phyloP scores from a whole-genome alignment of 1,140 invertebrate genomes.

The Conopomorpha cramerella region DNA sequence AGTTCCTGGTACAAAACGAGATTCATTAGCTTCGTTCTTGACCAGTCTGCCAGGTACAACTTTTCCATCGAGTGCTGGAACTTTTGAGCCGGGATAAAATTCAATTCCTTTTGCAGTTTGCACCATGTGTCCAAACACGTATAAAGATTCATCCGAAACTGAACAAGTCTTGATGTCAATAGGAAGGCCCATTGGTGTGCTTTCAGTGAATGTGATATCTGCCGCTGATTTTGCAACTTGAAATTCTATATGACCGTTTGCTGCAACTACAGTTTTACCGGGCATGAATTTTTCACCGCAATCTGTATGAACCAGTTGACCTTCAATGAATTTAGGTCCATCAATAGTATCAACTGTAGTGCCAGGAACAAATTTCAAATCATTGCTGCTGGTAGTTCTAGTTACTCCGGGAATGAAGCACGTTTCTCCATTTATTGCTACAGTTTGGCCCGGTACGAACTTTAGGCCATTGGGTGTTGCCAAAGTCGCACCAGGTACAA shows the following conservation, averaged over 20 bases:
- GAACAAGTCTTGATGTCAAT: constrained; percentile 65
- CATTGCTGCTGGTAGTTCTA: constrained; percentile 17
- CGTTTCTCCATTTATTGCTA: constrained; percentile 56
- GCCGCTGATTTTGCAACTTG: constrained; percentile 63
- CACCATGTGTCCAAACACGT: constrained; percentile 72
- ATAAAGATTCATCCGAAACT: constrained; percentile 55
- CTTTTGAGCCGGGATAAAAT: constrained; percentile 67
- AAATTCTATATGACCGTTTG: constrained; percentile 62
- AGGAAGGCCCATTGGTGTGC: constrained; percentile 58
- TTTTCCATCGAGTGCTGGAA: constrained; percentile 58
- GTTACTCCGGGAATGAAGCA: constrained; percentile 64
- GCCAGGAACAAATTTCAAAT: constrained; percentile 67
- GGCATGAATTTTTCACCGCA: constrained; percentile 66
- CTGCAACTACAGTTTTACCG: constrained; percentile 59
- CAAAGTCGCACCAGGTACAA: constrained; percentile 69
- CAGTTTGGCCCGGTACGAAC: constrained; percentile 70
- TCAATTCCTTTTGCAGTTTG: constrained; percentile 70
- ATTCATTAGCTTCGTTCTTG: constrained; percentile 63
- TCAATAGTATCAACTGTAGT: constrained; percentile 67
- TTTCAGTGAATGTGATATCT: constrained; percentile 62
- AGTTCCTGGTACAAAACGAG: constrained; percentile 72
- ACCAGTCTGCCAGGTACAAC: constrained; percentile 71
- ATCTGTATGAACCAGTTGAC: constrained; percentile 65
- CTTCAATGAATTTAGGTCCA: constrained; percentile 69
- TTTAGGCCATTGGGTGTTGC: constrained; percentile 67